Percentiles rank a stretch among this genome's conserved stretches.
These are phyloP conservation scores for Aculops lycopersici DNA, from an alignment of 1,140 invertebrate species.

Conservation along the genomic window DNA sequence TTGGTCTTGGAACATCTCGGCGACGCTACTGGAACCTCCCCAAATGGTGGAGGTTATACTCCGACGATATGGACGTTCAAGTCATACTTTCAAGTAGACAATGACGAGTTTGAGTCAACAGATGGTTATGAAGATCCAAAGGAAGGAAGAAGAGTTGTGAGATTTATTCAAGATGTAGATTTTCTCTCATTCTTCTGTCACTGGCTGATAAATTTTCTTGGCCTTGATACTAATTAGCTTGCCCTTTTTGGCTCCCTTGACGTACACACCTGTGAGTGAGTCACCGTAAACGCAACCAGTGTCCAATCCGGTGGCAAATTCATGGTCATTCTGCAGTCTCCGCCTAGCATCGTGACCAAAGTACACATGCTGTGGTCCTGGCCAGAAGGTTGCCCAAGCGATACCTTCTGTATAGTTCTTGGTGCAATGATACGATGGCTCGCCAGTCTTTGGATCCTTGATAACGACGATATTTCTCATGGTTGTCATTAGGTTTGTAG, in stretches of 20 bases:
- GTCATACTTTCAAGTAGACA: too few relatives aligned
- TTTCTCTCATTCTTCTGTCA: background rate
- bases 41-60: too few relatives aligned
- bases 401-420: slow-evolving; percentile 11
- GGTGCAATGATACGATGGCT: slow-evolving; percentile 7
- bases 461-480: slow-evolving; percentile 15
- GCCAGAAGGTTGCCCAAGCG: slow-evolving; percentile 16
- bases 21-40: too few relatives aligned
- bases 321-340: slow-evolving; percentile 13
- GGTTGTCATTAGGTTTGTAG: slow-evolving; percentile 12
- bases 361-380: slow-evolving; percentile 17
- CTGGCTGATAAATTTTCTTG: slow-evolving; percentile 1
- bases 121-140: too few relatives aligned
- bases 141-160: too few relatives aligned
- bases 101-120: too few relatives aligned
- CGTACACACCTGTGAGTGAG: slow-evolving; percentile 5
- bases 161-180: too few relatives aligned
- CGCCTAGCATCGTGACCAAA: slow-evolving; percentile 17
- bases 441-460: slow-evolving; percentile 5
- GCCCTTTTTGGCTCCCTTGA: slow-evolving; percentile 2
- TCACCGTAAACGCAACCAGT: slow-evolving; percentile 13
- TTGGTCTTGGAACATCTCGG: too few relatives aligned
- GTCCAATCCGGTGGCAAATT: slow-evolving; percentile 16
- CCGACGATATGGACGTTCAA: too few relatives aligned
- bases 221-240: background rate